Base-by-base conservation (phyloP, 2,113 vertebrate species). In the Bettongia penicillata region DNA sequence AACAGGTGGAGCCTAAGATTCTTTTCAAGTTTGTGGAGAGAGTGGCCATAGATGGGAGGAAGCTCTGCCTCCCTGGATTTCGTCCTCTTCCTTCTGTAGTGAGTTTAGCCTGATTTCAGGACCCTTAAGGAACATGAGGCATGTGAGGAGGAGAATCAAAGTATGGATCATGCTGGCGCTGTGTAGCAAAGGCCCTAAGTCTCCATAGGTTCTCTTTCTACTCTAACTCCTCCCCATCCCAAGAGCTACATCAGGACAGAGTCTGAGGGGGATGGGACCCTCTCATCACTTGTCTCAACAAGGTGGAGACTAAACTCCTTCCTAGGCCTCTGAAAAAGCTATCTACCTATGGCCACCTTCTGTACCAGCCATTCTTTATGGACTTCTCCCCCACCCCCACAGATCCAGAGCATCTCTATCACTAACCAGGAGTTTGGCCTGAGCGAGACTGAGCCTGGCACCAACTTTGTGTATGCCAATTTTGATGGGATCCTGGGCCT, bases 361-460 rank as follows among this genome's bases (percentile, higher is more conserved):
- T 37, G 50, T 92, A 23, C 0, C 10, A 31, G 7, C 43, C 52
- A 10, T 14, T 26, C 90, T 26, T 51, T 47, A 53, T 47, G 10
- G 9, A 19, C 3, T 90, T 89, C 55, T 31, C 22, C 68, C 57
- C 31, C 10, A 19, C 26, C 94, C 43, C 48, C 47, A 19, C 91
- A 98, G 98, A 97, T 98, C 90, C 96, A 97, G 48, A 98, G 97
- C 26, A 97, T 98, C 91, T 53, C 96, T 91, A 95, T 98, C 92
- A 50, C 91, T 24, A 97, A 97, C 53, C 98, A 98, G 97, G 97
- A 98, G 95, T 99, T 98, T 95, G 98, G 98, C 61, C 31, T 98
- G 84, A 99, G 98, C 89, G 26, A 93, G 47, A 97, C n/a, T 2
- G 97, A 97, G 53, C 98, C 93, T 43, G 98, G 94, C 47, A 95